Base-by-base conservation (phyloP, 2,797 vertebrate species). In the Falco berigora region DNA sequence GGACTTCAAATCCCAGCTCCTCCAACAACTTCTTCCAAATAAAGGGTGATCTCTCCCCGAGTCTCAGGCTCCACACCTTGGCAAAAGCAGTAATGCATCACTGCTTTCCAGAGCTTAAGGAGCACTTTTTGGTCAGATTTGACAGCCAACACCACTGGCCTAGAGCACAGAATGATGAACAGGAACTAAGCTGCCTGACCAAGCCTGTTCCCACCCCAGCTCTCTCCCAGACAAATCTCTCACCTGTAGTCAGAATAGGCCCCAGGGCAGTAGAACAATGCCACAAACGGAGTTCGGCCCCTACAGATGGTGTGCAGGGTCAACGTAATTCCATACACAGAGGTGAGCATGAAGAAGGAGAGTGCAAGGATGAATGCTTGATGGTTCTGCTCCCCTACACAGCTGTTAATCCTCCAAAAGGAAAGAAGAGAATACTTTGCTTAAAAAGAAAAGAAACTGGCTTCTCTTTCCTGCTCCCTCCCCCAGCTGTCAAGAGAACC, bases 371-470 rank as follows among this genome's bases (percentile, higher is more conserved):
- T 98, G 98, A 99, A 99, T 88, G 98, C 99, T 94, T 98, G 98
- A 97, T 99, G 99, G 97, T 99, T 99, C 95, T 98, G 98, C 97
- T 99, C 98, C 80, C 99, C 99, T 93, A 99, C 99, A 67, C 99
- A 99, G 98, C 98, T 99, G 98, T 99, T 99, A 97, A 99, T 99
- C 99, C 99, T 99, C 97, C 94, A 97, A 93, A 95, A 94, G 88
- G 95, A 97, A 56, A 96, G 38, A 86, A 90, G 40, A 96, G 13
- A 87, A 94, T 90, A 93, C 63, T 94, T 91, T 17, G 22, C 59
- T 96, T 88, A 32, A 96, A 90, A 80, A 88, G 22, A 92, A 93
- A 92, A 95, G 3, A 42, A 63, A 19, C 12, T 1, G 2, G 22
- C 10, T 91, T 78, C 25, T 42, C 44, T 64, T 91, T 69, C 63